These are phyloP conservation scores for Drosophila lini DNA, from an alignment of 1,140 invertebrate species.

Conservation along the genomic window DNA sequence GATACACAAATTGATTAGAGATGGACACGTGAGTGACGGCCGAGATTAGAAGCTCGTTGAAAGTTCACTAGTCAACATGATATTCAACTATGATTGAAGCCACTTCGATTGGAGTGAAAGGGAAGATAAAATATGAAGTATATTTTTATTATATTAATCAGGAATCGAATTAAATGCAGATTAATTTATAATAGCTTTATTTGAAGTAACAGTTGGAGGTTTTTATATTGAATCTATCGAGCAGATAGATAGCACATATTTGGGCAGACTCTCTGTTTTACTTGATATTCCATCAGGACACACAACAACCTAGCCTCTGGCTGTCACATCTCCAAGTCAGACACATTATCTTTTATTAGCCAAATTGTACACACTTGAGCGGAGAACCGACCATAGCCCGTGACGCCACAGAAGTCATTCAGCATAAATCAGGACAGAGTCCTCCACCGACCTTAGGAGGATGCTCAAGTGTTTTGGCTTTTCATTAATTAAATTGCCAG, in stretches of 20 bases:
- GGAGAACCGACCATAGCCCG: not conserved
- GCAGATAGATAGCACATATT: no score
- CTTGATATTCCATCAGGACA: not conserved
- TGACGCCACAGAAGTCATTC: conserved; percentile 25
- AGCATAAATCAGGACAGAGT: conserved; percentile 32
- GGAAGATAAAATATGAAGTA: not conserved
- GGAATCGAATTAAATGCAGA: not conserved
- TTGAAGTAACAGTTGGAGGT: not conserved
- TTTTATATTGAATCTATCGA: not conserved
- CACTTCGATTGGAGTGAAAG: not conserved
- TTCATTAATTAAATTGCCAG: conserved; percentile 75
- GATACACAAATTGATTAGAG: conserved; percentile 42
- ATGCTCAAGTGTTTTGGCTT: conserved; percentile 65
- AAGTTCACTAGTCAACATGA: conserved; percentile 19
- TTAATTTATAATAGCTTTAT: not conserved
- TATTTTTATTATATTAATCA: conserved; percentile 12
- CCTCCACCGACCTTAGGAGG: conserved; percentile 5
- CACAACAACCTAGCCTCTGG: not conserved
- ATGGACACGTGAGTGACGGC: conserved; percentile 32
- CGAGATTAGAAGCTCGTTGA: conserved; percentile 19
- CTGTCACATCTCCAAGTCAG: conserved; percentile 12
- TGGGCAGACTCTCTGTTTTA: not conserved
- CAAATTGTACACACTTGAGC: conserved; percentile 31
- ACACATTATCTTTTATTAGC: conserved; percentile 50
- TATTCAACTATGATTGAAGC: not conserved